Percentiles rank a stretch among this genome's conserved stretches.
Evolutionary conservation across 2,113 vertebrate species (phyloP).

Genomic region (Pseudorhombus dupliciocellatus): DNA sequence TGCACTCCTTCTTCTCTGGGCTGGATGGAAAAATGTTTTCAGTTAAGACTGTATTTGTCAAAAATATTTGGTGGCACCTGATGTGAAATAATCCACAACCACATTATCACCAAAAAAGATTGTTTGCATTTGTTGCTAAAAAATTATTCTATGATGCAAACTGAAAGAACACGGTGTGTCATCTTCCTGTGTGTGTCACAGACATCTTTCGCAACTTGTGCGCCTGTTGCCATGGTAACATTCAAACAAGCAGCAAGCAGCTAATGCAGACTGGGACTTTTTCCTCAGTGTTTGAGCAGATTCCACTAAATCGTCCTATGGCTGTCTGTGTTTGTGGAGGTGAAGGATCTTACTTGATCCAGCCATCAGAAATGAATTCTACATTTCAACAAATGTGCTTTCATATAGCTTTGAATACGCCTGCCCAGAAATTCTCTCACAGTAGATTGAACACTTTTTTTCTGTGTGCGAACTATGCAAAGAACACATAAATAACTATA

Average conservation of each 20-base stretch:
- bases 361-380: not conserved
- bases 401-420: not conserved
- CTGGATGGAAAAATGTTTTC: not conserved
- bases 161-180: not conserved
- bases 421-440: not conserved
- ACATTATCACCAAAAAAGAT: too few species aligned
- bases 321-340: too few species aligned
- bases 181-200: not conserved
- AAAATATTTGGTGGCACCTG: not conserved
- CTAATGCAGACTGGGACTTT: too few species aligned
- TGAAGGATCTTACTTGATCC: too few species aligned
- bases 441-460: not conserved
- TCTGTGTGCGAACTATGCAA: not conserved
- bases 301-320: too few species aligned
- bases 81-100: not conserved
- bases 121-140: too few species aligned
- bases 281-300: too few species aligned
- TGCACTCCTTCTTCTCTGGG: constrained; percentile 3
- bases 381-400: not conserved
- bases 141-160: not conserved
- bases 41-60: not conserved
- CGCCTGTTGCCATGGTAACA: constrained; percentile 37
- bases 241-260: constrained; percentile 11
- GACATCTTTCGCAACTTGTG: not conserved
- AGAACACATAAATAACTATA: not conserved